phyloP scores from a whole-genome alignment of 2,888 invertebrate species.

The Diadromus collaris region DNA sequence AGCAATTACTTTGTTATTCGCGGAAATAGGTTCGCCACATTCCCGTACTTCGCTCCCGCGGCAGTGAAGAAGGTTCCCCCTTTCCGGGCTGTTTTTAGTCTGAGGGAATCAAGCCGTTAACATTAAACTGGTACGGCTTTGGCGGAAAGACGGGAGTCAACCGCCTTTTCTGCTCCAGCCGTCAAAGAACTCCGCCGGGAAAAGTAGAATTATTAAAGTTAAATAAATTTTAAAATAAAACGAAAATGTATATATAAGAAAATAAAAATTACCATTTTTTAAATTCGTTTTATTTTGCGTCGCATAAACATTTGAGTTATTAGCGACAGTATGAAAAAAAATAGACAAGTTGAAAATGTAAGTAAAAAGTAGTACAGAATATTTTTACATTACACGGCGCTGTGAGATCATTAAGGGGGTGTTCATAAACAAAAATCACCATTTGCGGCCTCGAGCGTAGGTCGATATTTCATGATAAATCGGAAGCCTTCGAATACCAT shows the following conservation, averaged over 20 bases:
- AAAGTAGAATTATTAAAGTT: neutral
- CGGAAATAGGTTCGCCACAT: slow-evolving; percentile 9
- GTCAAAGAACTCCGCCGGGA: neutral
- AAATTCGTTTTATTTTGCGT: no score
- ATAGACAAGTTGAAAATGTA: no score
- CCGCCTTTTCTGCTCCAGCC: neutral
- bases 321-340: no score
- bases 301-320: no score
- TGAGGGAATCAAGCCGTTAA: neutral
- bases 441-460: neutral
- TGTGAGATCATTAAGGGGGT: no score
- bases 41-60: neutral
- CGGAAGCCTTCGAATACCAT: neutral
- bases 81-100: neutral
- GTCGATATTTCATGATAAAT: neutral
- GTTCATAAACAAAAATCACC: neutral
- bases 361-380: no score
- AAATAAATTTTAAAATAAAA: neutral
- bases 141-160: neutral
- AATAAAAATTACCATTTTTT: neutral
- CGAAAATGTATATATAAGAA: neutral
- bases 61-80: neutral
- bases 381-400: no score
- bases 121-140: neutral
- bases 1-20: slow-evolving; percentile 46